Evolutionary conservation across 2,797 vertebrate species (phyloP), one percentile per base, ranked within the genome.

Genomic region (Leucoraja ocellata): DNA sequence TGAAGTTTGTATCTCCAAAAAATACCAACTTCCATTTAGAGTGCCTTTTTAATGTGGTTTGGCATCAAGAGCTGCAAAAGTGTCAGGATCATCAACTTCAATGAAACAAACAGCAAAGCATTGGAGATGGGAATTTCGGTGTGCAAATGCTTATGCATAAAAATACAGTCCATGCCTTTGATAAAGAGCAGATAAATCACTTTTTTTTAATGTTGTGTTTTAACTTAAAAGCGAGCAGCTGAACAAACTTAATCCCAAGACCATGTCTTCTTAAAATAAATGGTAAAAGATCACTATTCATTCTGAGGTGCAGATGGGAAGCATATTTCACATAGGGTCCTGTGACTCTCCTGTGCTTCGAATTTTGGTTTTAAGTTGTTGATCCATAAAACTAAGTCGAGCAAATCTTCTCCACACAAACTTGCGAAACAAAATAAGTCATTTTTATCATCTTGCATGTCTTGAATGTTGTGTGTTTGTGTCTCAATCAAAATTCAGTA

Each of bases 211-310:
- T 28, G 73, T 39, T 76, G 18, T 28, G 11, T 71, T 76, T 58
- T 74, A 92, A 39, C 71, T 92, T 92, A 32, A 10, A 74, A 92
- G 39, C 6, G 46, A 74, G 23, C 71, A 92, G 90, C 90, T 92
- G 90, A 92, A 76, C 90, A 92, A 92, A 92, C 71, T 68, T 92
- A 92, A 92, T 92, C 90, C 90, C 90, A 92, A 92, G 36, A 28
- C 90, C 39, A n/a, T 92, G 28, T 54, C 71, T 92, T 54, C 39
- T 92, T 92, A 92, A 92, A 92, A 92, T 92, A 74, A 73, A 92
- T 76, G 90, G 90, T 23, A 92, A 92, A 92, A 92, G 73, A 39
- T 76, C 36, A 54, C 90, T 76, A 36, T 76, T 54, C 10, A 39
- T 76, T 54, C 36, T 54, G 90, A 92, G 71, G 71, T 92, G 73